Evolutionary conservation across 2,888 invertebrate species (phyloP).

Genomic region (Julus scandinavius): DNA sequence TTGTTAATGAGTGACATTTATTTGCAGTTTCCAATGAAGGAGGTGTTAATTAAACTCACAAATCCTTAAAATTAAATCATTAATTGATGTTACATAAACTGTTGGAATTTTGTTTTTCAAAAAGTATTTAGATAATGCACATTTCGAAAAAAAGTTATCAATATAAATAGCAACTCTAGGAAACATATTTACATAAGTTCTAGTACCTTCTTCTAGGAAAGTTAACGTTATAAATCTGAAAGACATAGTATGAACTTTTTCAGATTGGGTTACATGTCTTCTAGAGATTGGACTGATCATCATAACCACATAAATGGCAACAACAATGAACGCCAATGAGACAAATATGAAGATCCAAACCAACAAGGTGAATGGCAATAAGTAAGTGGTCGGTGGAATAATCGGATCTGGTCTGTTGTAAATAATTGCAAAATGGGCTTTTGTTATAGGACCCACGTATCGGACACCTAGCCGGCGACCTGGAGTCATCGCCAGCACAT

Average conservation of each 20-base stretch:
- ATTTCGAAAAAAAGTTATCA: neutral
- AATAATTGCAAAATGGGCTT: constrained; percentile 53
- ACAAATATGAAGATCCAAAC: constrained; percentile 48
- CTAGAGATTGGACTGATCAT: constrained; percentile 47
- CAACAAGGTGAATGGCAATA: constrained; percentile 50
- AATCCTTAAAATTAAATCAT: no score
- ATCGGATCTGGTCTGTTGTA: constrained; percentile 52
- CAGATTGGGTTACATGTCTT: constrained; percentile 21
- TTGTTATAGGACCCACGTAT: constrained; percentile 54
- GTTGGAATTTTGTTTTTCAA: no score
- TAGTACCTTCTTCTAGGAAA: constrained; percentile 54
- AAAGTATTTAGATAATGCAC: no score
- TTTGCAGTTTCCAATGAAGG: no score
- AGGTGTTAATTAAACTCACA: no score
- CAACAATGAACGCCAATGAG: neutral
- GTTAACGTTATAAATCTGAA: constrained; percentile 54
- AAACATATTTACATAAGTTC: neutral
- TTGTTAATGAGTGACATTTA: neutral
- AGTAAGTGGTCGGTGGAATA: constrained; percentile 53
- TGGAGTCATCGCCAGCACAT: constrained; percentile 49
- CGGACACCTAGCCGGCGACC: constrained; percentile 40
- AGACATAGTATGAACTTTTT: constrained; percentile 16
- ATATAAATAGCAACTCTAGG: neutral
- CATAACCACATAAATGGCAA: constrained; percentile 39
- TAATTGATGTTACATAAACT: no score